phyloP scores from a whole-genome alignment of 2,797 vertebrate species.

The Psittacula echo region DNA sequence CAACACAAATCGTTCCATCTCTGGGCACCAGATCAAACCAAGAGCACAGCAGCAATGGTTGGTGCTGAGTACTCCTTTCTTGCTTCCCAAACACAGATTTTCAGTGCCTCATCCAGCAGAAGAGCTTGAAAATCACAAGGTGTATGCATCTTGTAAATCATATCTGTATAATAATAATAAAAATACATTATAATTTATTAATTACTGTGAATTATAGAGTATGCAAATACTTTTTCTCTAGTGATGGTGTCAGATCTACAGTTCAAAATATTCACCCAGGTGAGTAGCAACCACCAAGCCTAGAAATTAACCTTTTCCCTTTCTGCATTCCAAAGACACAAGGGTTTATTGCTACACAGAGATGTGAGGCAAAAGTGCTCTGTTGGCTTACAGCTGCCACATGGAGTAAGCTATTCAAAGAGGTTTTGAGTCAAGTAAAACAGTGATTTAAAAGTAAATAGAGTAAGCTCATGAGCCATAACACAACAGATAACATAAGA shows the following conservation, averaged over 20 bases:
- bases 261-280: not conserved
- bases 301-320: not conserved
- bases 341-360: not conserved
- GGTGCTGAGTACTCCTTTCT: not conserved
- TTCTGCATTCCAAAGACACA: not conserved
- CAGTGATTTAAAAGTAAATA: not conserved
- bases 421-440: not conserved
- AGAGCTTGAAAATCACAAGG: not conserved
- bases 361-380: not conserved
- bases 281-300: not conserved
- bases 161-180: not conserved
- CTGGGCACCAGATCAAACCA: not conserved
- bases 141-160: not conserved
- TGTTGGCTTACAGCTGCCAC: not conserved
- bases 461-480: not conserved
- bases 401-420: not conserved
- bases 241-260: fast-evolving
- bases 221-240: not conserved
- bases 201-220: not conserved
- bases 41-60: fast-evolving
- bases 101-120: not conserved
- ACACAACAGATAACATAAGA: not conserved
- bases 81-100: not conserved
- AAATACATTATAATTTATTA: not conserved
- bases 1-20: not conserved